phyloP scores from a whole-genome alignment of 2,888 invertebrate genomes.

The Eupithecia exiguata region DNA sequence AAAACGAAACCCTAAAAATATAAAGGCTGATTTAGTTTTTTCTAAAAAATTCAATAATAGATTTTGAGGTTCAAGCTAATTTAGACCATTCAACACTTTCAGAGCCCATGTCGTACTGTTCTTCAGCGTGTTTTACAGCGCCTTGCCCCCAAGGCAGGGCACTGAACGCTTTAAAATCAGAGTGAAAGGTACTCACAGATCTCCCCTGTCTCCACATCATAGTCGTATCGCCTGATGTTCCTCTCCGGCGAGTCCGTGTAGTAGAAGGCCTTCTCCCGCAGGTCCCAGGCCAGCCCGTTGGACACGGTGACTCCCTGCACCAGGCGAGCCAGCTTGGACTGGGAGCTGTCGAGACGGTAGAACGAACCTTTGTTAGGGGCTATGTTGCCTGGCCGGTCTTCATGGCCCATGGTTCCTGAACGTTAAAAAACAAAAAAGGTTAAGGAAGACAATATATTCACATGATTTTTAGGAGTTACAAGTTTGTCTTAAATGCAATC shows the following conservation, averaged over 20 bases:
- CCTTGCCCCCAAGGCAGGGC: no score
- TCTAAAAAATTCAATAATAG: no score
- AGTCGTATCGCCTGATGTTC: constrained; percentile 88
- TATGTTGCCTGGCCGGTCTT: constrained; percentile 69
- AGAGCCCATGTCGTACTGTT: no score
- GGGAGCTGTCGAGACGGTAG: constrained; percentile 64
- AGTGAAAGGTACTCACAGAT: constrained; percentile 76
- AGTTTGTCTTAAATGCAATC: neutral
- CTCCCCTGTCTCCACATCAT: constrained; percentile 86
- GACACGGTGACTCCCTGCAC: constrained; percentile 82
- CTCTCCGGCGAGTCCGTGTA: constrained; percentile 88
- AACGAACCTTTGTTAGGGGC: constrained; percentile 73
- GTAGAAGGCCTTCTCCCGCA: constrained; percentile 86
- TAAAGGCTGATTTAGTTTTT: no score
- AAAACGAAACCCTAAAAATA: no score
- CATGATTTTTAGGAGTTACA: neutral
- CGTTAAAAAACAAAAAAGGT: neutral
- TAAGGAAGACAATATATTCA: neutral
- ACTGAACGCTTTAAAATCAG: no score
- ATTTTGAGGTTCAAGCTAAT: no score
- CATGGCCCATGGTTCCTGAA: constrained; percentile 83
- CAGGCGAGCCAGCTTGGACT: constrained; percentile 53
- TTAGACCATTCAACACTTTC: no score
- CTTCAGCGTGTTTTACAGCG: no score
- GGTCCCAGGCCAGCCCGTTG: constrained; percentile 92